These are phyloP conservation scores for Cephus cinctus DNA, from an alignment of 1,140 invertebrate species.

Conservation along the genomic window DNA sequence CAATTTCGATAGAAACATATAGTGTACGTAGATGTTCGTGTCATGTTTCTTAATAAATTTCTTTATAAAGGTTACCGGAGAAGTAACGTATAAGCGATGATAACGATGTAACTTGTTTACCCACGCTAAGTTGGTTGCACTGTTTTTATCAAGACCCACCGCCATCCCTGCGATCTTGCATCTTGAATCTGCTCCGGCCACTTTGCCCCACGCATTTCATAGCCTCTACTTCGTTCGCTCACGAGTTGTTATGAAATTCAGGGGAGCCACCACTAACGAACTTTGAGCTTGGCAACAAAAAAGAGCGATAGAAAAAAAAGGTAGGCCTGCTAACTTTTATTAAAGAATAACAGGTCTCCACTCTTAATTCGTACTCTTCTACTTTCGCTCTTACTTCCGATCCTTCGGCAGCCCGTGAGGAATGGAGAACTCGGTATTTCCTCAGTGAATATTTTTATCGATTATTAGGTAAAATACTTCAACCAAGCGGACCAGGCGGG, in stretches of 20 bases:
- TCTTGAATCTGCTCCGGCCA: not conserved
- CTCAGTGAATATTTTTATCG: no score
- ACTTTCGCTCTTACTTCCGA: no score
- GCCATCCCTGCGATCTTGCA: not conserved
- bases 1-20: no score
- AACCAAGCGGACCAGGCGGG: no score
- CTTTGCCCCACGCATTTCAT: not conserved
- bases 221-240: slow-evolving; percentile 13
- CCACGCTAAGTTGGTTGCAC: slow-evolving; percentile 16
- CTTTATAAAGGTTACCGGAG: not conserved
- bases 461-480: no score
- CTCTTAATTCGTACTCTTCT: no score
- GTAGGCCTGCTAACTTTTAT: not conserved
- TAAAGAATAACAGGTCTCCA: not conserved
- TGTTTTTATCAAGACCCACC: slow-evolving; percentile 7
- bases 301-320: slow-evolving; percentile 1
- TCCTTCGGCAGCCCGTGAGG: no score
- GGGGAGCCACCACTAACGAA: slow-evolving; percentile 22
- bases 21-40: no score
- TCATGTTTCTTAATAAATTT: not conserved
- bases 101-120: slow-evolving; percentile 30
- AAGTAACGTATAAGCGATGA: slow-evolving; percentile 1
- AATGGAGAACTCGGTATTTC: no score
- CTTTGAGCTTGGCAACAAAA: slow-evolving; percentile 7
- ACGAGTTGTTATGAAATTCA: slow-evolving; percentile 32